These are phyloP conservation scores for Fragum fragum DNA, from an alignment of 2,888 invertebrate genomes.

Conservation along the genomic window DNA sequence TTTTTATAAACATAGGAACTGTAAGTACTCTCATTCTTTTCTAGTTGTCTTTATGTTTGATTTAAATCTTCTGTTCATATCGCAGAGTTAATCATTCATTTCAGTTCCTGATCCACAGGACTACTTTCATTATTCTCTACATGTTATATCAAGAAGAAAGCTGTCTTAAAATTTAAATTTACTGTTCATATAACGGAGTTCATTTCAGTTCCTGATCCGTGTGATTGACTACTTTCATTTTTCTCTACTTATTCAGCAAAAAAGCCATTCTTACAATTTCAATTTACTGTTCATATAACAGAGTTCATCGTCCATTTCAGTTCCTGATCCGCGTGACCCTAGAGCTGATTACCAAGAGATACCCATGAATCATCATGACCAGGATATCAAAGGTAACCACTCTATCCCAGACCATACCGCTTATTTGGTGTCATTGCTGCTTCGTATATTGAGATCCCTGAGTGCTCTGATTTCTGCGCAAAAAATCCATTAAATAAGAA, in stretches of 20 bases:
- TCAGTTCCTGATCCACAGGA: no score
- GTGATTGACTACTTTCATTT: conserved; percentile 43
- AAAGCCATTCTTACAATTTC: not conserved
- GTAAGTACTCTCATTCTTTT: no score
- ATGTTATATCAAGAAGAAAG: not conserved
- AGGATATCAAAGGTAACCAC: conserved; percentile 82
- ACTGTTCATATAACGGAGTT: no score
- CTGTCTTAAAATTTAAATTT: not conserved
- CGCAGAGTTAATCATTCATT: no score
- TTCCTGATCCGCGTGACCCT: conserved; percentile 72
- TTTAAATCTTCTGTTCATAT: no score
- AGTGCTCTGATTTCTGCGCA: no score
- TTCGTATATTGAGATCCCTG: no score
- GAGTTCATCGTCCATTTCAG: conserved; percentile 50
- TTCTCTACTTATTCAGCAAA: not conserved
- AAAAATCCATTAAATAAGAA: no score
- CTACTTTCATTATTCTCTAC: not conserved
- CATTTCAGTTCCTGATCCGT: no score
- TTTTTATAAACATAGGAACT: no score
- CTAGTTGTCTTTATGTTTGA: no score
- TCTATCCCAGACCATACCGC: not conserved
- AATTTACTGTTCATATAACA: not conserved
- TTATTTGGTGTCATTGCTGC: not conserved
- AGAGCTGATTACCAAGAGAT: conserved; percentile 81
- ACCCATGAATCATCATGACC: conserved; percentile 81